Percentiles rank a stretch among this genome's conserved stretches.
Conservation (phyloP, 2,113 vertebrate species). For the Percopsis transmontana region DNA sequence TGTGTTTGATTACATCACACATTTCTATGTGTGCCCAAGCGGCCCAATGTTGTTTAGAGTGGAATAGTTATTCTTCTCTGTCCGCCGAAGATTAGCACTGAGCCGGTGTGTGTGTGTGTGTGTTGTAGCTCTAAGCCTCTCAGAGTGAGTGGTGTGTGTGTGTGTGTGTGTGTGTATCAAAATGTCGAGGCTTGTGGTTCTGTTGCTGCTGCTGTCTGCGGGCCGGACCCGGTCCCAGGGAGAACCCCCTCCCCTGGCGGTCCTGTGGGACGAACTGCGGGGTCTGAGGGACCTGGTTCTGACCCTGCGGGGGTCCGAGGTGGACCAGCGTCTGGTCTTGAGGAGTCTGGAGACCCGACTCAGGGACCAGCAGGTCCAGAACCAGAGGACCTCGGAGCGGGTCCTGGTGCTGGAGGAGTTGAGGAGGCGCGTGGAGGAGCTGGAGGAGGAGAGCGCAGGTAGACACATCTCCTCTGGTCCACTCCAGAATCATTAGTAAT, state of each 20-base stretch:
- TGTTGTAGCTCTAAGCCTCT: too few relatives aligned
- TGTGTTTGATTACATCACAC: too few relatives aligned
- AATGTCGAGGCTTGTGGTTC: neutral
- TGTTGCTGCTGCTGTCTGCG: constrained; percentile 11
- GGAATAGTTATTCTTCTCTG: too few relatives aligned
- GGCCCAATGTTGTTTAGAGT: too few relatives aligned
- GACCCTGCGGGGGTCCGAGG: constrained; percentile 37
- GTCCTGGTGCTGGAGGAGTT: constrained; percentile 9
- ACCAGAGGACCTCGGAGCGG: neutral
- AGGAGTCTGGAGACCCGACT: constrained; percentile 56
- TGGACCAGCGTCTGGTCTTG: constrained; percentile 42
- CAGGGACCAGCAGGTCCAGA: constrained; percentile 31
- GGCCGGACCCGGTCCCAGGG: neutral
- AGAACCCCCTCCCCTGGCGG: neutral
- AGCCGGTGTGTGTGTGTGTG: too few relatives aligned
- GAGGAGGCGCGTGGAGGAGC: constrained; percentile 2
- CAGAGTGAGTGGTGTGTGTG: neutral
- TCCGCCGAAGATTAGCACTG: too few relatives aligned
- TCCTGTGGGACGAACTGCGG: constrained; percentile 60
- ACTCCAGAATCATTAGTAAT: neutral
- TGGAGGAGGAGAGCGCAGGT: constrained; percentile 51
- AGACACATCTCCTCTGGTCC: neutral
- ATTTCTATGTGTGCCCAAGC: too few relatives aligned
- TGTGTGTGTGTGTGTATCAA: constrained; percentile 15
- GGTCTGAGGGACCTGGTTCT: constrained; percentile 61